These are phyloP conservation scores for Andrena minutula DNA, from an alignment of 2,888 invertebrate genomes.

Conservation along the genomic window DNA sequence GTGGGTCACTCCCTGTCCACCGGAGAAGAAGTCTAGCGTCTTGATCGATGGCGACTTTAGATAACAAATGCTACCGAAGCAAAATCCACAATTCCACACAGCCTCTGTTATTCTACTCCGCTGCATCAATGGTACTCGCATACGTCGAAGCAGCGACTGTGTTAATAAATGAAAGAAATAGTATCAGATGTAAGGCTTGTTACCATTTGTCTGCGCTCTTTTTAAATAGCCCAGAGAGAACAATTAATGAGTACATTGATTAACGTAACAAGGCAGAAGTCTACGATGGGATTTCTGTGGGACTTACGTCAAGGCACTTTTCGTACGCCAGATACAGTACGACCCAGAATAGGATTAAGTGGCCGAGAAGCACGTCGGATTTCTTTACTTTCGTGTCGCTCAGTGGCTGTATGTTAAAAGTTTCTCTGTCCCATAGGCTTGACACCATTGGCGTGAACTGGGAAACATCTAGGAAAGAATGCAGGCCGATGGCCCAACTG, in stretches of 20 bases:
- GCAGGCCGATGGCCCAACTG: slow-evolving; percentile 60
- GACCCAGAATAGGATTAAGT: slow-evolving; percentile 69
- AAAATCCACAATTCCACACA: slow-evolving; percentile 74
- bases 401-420: slow-evolving; percentile 26
- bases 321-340: slow-evolving; percentile 70
- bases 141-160: slow-evolving; percentile 74
- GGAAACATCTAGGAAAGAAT: slow-evolving; percentile 64
- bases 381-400: slow-evolving; percentile 49
- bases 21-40: slow-evolving; percentile 49
- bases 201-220: slow-evolving; percentile 20
- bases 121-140: slow-evolving; percentile 70
- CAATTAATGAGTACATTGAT: slow-evolving; percentile 22
- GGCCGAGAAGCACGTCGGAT: slow-evolving; percentile 64
- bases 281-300: background rate
- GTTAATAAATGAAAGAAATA: slow-evolving; percentile 43
- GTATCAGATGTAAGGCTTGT: slow-evolving; percentile 17
- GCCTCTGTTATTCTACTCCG: slow-evolving; percentile 74
- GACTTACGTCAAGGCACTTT: slow-evolving; percentile 74
- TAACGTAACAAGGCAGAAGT: background rate
- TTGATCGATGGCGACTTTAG: slow-evolving; percentile 58
- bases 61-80: slow-evolving; percentile 73
- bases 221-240: slow-evolving; percentile 9
- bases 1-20: slow-evolving; percentile 54
- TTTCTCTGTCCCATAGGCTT: slow-evolving; percentile 60
- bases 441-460: slow-evolving; percentile 59